Evolutionary conservation across 2,797 vertebrate species (phyloP), one percentile per base, ranked within the genome.

Genomic region (Liparis tanakae): DNA sequence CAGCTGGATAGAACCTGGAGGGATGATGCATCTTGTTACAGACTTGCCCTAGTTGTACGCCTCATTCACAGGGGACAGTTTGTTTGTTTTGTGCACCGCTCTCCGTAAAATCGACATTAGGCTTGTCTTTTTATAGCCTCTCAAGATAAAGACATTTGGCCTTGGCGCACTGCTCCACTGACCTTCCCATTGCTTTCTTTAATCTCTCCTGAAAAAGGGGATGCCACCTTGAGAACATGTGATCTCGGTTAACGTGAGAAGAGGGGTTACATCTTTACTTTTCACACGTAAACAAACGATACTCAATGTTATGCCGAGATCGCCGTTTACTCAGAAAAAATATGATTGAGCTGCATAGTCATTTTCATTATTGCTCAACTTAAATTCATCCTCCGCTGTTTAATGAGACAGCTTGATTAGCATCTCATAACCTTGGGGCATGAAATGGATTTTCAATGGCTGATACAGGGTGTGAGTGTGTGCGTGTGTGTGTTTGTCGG

Each of bases 391-490:
- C 78, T 79, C 74, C 70, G 57, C 71, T 83, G 70, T 84, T 88
- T 87, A 85, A 85, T 84, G 81, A 86, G 86, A 87, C 77, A 76
- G 85, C 70, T 87, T 83, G 81, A 92, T 91, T 86, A 80, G 78
- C 75, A 87, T 88, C 85, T 81, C 69, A 78, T 79, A 87, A 85
- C 83, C 88, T 86, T 82, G 70, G 83, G 83, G 76, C 77, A 87
- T 84, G 65, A 85, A 86, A 83, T 88, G 71, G 71, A 83, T 89
- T 91, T 90, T 81, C 79, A 86, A 55, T 79, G 68, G 68, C 76
- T 78, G 61, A 80, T 73, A 67, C 58, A 77, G 25, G 25, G 72
- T 76, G 70, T 59, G 61, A 8, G 41, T 56, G 56, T 84, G 55
- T 37, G 57, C 67, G 68, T 80, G 30, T 20, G 65, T 17, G 15